Evolutionary conservation across 2,113 vertebrate genomes (phyloP).

Genomic region (Microtus richardsoni): DNA sequence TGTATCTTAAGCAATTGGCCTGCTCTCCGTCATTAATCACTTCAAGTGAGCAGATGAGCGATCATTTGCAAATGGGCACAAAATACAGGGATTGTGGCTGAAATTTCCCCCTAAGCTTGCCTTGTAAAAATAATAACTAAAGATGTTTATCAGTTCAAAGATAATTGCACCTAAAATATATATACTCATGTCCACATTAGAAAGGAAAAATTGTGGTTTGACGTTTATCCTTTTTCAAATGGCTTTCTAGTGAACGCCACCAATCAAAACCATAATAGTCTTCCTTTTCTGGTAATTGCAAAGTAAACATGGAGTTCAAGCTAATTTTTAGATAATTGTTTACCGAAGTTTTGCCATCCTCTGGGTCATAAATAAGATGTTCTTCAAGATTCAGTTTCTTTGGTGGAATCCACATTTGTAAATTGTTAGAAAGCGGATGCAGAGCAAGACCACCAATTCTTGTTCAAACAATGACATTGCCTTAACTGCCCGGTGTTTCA

Average conservation of each 20-base stretch:
- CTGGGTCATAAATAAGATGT: background rate
- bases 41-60: constrained; percentile 35
- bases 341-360: background rate
- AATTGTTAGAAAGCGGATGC: constrained; percentile 46
- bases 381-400: constrained; percentile 15
- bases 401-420: background rate
- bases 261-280: constrained; percentile 28
- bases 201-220: constrained; percentile 8
- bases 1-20: constrained; percentile 71
- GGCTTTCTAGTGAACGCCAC: constrained; percentile 31
- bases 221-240: constrained; percentile 22
- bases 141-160: constrained; percentile 72
- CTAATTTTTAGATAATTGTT: constrained; percentile 25
- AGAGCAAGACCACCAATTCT: background rate
- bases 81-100: constrained; percentile 37
- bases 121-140: constrained; percentile 64
- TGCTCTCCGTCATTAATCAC: constrained; percentile 71
- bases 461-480: background rate
- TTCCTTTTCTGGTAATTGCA: background rate
- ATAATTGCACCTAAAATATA: constrained; percentile 49
- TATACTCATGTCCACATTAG: background rate
- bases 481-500: constrained; percentile 1
- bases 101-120: constrained; percentile 53
- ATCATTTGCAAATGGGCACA: constrained; percentile 64
- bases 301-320: constrained; percentile 42